Evolutionary conservation across 2,113 vertebrate genomes (phyloP).

Genomic region (Etheostoma spectabile): DNA sequence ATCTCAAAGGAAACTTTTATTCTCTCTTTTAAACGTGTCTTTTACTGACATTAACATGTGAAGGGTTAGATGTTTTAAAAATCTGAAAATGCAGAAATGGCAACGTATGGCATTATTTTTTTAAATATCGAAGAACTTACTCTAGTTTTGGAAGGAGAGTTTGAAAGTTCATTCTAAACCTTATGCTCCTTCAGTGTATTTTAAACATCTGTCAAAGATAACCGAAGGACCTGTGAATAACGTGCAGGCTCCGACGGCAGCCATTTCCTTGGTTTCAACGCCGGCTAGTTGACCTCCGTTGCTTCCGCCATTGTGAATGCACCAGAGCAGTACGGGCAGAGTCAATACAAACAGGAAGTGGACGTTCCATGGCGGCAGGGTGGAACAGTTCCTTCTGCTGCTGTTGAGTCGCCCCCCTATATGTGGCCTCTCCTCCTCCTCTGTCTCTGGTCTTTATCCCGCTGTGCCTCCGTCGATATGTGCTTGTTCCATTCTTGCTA

Average conservation of each 20-base stretch:
- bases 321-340: constrained; percentile 26
- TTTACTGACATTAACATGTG: background rate
- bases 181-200: background rate
- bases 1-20: too few species aligned
- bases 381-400: constrained; percentile 86
- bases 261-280: constrained; percentile 41
- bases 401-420: constrained; percentile 54
- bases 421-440: constrained; percentile 35
- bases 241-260: background rate
- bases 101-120: background rate
- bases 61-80: too few species aligned
- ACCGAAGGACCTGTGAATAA: background rate
- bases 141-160: too few species aligned
- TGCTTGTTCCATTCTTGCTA: background rate
- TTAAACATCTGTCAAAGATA: constrained; percentile 1
- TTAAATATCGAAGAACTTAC: too few species aligned
- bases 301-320: constrained; percentile 57
- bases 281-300: constrained; percentile 25
- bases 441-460: constrained; percentile 21
- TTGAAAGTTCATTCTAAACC: background rate
- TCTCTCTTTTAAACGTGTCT: too few species aligned
- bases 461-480: background rate
- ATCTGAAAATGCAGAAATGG: background rate
- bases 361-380: constrained; percentile 88
- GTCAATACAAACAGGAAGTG: constrained; percentile 86